Evolutionary conservation across 2,888 invertebrate genomes (phyloP), one percentile per base, ranked within the genome.

Genomic region (Andrena chrysosceles): DNA sequence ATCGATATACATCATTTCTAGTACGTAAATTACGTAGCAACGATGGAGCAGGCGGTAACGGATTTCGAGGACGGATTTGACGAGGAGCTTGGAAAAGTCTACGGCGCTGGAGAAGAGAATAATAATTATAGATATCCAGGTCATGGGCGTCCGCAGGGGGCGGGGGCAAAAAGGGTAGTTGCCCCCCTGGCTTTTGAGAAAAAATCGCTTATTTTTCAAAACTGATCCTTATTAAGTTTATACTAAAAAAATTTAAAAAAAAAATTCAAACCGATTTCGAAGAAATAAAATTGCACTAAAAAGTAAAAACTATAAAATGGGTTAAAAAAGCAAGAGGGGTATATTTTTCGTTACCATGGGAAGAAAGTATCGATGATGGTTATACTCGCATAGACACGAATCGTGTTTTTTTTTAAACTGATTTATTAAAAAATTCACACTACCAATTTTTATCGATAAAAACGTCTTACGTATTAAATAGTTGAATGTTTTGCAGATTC

Each of bases 391-490:
- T 26, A 35, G 16, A 70, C 80, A 77, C 67, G 67, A 83, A 83
- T 74, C 60, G 62, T 42, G 42, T 42, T 16, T 5, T 87, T 83
- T 64, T 64, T 29, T 77, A 89, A 87, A 92, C 90, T 90, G 89
- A 91, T 93, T 93, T 92, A 92, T 92, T 92, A 92, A 93, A 93
- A 93, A 91, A 92, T 92, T 93, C 93, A 92, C 92, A 93, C 91
- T 93, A 93, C 91, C 91, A 92, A 92, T 93, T 92, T 42, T 42
- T 92, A 93, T 93, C 89, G 91, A 92, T 92, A 93, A 92, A 93
- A 93, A 93, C 92, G 91, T 91, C 93, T 93, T 93, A 93, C 84
- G 91, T 91, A 92, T 92, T 93, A 92, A 93, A 93, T 92, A 93
- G 91, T 89, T 89, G 89, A 91, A 90, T 90, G 89, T 90, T 88